Evolutionary conservation across 1,140 invertebrate genomes (phyloP), one percentile per base, ranked within the genome.

Genomic region (Dendrolimus punctatus): DNA sequence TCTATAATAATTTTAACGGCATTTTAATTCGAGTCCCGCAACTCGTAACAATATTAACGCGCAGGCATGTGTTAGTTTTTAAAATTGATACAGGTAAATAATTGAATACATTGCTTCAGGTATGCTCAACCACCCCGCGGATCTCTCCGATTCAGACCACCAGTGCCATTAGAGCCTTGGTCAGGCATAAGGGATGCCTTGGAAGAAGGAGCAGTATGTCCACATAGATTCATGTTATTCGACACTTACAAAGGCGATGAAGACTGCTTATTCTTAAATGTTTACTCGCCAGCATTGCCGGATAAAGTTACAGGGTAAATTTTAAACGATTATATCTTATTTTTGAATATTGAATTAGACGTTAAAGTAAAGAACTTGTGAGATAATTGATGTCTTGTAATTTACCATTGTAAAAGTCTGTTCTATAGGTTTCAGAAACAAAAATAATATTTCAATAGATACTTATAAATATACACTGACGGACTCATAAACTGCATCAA

Each of bases 131-230:
- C 86, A 0, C 86, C 86, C 2, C 80, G 74, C 7, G 83, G 84
- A 0, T 58, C 78, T 6, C 63, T 87, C 2, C 68, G 88, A 43
- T 90, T 90, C 60, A 76, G 84, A 62, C 89, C 91, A 39, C 91
- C 92, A 2, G 66, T 85, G 45, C 90, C 90, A 0, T 63, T 88
- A 8, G 88, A 90, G 60, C 67, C 88, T 8, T 93, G 92, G 92
- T 70, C 76, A 3, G 91, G 90, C 0, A 63, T 90, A 0, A 82
- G 88, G 37, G 89, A 93, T 57, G 91, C 91, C 0, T 76, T 88
- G 0, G 79, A 90, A 50, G 89, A 90, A 60, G 91, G 91, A 8
- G 81, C 88, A 6, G 79, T 85, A 7, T 90, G 89, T 57, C 84
- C 88, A 6, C 92, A 90, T 63, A 79, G 88, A 56, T 89, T 89